phyloP scores from a whole-genome alignment of 2,113 vertebrate species.

The Cochlearius cochlearius region DNA sequence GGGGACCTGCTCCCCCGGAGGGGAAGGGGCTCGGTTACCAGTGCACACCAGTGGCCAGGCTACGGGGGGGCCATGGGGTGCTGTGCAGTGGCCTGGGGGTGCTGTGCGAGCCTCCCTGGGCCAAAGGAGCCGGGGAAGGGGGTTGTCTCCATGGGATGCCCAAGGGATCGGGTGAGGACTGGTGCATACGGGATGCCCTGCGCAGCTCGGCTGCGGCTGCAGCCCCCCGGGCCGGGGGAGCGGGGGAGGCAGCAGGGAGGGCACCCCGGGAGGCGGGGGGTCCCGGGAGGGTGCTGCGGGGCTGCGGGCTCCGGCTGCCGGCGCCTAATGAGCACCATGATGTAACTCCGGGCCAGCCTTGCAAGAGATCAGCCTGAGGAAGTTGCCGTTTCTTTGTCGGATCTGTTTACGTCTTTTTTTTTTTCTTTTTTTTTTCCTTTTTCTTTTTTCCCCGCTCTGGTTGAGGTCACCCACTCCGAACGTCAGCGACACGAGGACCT shows the following conservation, averaged over 20 bases:
- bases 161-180: background rate
- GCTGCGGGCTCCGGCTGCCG: background rate
- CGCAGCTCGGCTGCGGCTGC: accelerated
- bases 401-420: background rate
- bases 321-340: background rate
- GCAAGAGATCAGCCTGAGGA: background rate
- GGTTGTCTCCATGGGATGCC: no score
- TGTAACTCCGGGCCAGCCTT: constrained; percentile 31
- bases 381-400: background rate
- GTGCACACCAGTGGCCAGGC: background rate
- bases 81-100: background rate
- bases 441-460: background rate
- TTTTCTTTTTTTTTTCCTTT: background rate
- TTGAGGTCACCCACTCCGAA: background rate
- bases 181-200: background rate
- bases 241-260: background rate
- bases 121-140: accelerated
- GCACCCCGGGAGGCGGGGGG: background rate
- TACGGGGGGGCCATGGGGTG: no score
- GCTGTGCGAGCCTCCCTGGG: background rate
- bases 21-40: background rate
- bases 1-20: background rate
- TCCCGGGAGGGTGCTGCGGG: background rate
- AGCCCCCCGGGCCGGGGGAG: background rate
- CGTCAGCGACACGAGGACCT: background rate